Conservation (phyloP, 2,797 vertebrate genomes). For the Mastacembelus armatus region DNA sequence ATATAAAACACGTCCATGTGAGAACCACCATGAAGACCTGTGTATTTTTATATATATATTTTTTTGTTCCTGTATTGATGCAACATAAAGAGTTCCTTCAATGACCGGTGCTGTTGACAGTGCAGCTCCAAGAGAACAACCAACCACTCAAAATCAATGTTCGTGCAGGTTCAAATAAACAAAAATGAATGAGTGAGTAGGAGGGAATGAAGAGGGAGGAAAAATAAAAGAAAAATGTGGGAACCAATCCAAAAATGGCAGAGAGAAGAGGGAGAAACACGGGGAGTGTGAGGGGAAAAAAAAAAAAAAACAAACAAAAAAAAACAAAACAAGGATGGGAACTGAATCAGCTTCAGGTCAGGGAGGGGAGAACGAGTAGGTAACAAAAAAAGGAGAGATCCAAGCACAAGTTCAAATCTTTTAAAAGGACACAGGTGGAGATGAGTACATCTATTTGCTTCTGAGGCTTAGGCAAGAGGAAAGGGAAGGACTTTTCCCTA, state of each 20-base stretch:
- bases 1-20: slow-evolving; percentile 78
- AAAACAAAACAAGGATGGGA: slow-evolving; percentile 67
- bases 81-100: slow-evolving; percentile 86
- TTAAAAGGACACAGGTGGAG: slow-evolving; percentile 89
- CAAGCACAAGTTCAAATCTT: slow-evolving; percentile 98
- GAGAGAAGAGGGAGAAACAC: slow-evolving; percentile 56
- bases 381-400: slow-evolving; percentile 88
- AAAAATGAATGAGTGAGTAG: slow-evolving; percentile 76
- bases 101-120: slow-evolving; percentile 83
- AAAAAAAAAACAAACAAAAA: slow-evolving; percentile 42
- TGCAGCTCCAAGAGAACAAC: slow-evolving; percentile 85
- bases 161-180: slow-evolving; percentile 87
- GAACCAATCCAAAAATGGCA: slow-evolving; percentile 77
- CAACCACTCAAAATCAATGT: slow-evolving; percentile 88
- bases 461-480: slow-evolving; percentile 82
- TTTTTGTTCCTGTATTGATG: slow-evolving; percentile 80
- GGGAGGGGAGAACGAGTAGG: slow-evolving; percentile 63
- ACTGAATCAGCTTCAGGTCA: slow-evolving; percentile 75
- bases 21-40: slow-evolving; percentile 79
- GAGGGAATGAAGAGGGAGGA: slow-evolving; percentile 61
- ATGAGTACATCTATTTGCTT: slow-evolving; percentile 92
- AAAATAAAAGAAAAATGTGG: slow-evolving; percentile 39
- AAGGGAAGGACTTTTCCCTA: slow-evolving; percentile 85
- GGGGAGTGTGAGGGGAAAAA: slow-evolving; percentile 48
- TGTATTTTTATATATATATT: slow-evolving; percentile 78